Base-by-base conservation (phyloP, 2,888 invertebrate species). In the Stomorhina lunata region DNA sequence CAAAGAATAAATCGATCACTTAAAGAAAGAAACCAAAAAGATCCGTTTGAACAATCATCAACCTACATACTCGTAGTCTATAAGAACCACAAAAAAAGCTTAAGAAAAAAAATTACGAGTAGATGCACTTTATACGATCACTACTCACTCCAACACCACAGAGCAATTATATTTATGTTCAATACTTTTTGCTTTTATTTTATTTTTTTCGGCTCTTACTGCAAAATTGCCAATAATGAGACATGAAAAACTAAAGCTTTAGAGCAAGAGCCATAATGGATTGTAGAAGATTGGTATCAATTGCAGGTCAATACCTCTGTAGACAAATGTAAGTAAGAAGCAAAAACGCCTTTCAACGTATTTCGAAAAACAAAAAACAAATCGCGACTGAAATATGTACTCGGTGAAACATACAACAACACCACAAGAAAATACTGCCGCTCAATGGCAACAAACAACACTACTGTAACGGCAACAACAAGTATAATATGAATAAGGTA, bases 201-300 rank as follows among this genome's bases (percentile, higher is more conserved):
- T n/a, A 25, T 48, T 20, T 53, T 20, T 61, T 45, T 72, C 15
- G 57, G 61, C 71, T 66, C 10, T 82, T 85, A 85, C 86, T 87
- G 85, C 84, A 85, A 89, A 89, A 89, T 89, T 89, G 87, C 87
- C 87, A 87, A 89, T 89, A 89, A 89, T 89, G 88, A 89, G 89
- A 89, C 90, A 89, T 89, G 89, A 88, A 88, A 68, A 88, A 87
- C 86, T 87, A 65, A 81, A 78, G 88, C 87, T 88, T 87, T 88
- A 87, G 87, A 88, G 88, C 81, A 76, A 82, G n/a, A n/a, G n/a
- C 87, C 85, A 86, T 89, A 89, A 89, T 89, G 88, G 89, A 89
- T 88, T 88, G 87, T 86, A 87, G 85, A 85, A 87, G 87, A 88
- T 88, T 87, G 88, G 88, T 87, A 89, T 89, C 89, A 89, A 89